phyloP scores from a whole-genome alignment of 2,888 invertebrate genomes.

The Augochlorella aurata region DNA sequence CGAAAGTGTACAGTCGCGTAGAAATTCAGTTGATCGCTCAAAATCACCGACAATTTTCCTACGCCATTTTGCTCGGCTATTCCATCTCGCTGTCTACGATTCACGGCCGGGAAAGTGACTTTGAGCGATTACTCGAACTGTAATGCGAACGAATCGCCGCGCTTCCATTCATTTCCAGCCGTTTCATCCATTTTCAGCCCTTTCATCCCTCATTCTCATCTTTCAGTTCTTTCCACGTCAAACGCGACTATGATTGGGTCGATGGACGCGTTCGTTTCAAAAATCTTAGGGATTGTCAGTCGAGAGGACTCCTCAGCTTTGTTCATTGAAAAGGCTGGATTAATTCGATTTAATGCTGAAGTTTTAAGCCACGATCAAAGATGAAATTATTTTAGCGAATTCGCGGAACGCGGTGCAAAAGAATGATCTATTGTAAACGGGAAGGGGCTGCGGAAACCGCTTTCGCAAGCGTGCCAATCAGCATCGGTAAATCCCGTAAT shows the following conservation, averaged over 20 bases:
- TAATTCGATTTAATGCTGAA: no score
- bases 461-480: background rate
- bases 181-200: background rate
- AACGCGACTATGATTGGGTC: slow-evolving; percentile 1
- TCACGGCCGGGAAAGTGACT: background rate
- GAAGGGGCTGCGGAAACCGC: background rate
- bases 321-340: no score
- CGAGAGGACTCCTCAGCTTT: background rate
- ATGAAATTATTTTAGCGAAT: no score
- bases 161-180: background rate
- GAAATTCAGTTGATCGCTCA: background rate
- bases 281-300: background rate
- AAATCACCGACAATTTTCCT: background rate
- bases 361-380: no score
- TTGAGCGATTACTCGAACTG: background rate
- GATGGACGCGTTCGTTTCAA: background rate
- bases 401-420: background rate
- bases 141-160: background rate
- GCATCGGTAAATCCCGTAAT: background rate
- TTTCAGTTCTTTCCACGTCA: background rate
- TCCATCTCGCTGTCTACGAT: background rate
- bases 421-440: background rate
- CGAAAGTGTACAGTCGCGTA: background rate
- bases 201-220: background rate
- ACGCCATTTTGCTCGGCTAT: background rate